Base-by-base conservation (phyloP, 2,797 vertebrate species). In the Halcyon smyrnensis region DNA sequence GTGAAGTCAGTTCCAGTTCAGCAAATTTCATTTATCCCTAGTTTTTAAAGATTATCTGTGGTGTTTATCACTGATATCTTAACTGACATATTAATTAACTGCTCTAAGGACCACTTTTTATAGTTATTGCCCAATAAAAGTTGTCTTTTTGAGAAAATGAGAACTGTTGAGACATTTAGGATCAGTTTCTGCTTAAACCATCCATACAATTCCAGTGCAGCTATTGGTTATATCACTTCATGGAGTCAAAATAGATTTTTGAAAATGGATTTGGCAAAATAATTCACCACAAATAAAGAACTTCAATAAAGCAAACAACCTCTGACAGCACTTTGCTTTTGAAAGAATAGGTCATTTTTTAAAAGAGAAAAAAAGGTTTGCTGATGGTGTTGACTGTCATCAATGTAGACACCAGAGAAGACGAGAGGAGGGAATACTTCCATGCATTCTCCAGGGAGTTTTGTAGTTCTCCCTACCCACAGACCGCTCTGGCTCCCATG, bases 381-480 rank as follows among this genome's bases (percentile, higher is more conserved):
- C 9, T 71, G 14, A 7, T 50, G 4, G 12, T 77, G 13, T 71
- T 1, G 0, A 13, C 5, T 73, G 46, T 46, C 34, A 39, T 68
- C 28, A 2, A 15, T 23, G 30, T 21, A 62, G 83, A 30, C 5
- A 11, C 17, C 5, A 37, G 39, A 76, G 46, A 70, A 41, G 15
- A 39, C 0, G 3, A 56, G n/a, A 56, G 34, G 20, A 79, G 5
- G 24, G 23, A 62, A 6, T 4, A 48, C 5, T 11, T 51, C 18
- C 15, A 2, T 32, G 16, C 2, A 6, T 78, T 81, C 77, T 68
- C 39, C 8, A 7, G 43, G 13, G 24, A 56, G 7, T 6, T 19
- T 20, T 53, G 11, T 11, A 5, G 5, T 68, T 85, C 19, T 53
- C 34, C 41, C 15, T 18, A 11, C 27, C 27, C 0, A 0, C 13